Percentiles rank a stretch among this genome's conserved stretches.
These are phyloP conservation scores for Drosophila punjabiensis DNA, from an alignment of 1,140 invertebrate genomes.

Conservation along the genomic window DNA sequence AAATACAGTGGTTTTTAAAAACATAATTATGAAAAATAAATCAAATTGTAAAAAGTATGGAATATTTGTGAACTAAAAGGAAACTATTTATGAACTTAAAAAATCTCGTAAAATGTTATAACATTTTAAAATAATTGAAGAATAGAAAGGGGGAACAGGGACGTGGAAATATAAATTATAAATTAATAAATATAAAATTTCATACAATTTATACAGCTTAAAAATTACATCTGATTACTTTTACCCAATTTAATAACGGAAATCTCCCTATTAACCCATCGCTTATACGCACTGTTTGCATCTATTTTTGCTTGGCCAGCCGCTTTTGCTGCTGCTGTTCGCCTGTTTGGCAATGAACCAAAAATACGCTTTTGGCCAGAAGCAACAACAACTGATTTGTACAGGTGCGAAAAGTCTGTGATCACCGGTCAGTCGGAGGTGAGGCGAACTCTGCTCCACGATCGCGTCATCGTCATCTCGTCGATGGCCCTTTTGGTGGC, in stretches of 20 bases:
- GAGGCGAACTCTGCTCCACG: slow-evolving; percentile 19
- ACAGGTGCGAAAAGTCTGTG: slow-evolving; percentile 79
- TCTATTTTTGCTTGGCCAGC: slow-evolving; percentile 25
- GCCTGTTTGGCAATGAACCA: slow-evolving; percentile 77
- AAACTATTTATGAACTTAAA: background rate
- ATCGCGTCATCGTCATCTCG: slow-evolving; percentile 33
- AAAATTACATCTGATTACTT: slow-evolving; percentile 5
- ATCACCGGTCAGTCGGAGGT: slow-evolving; percentile 47
- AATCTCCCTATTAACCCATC: background rate
- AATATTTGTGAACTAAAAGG: background rate
- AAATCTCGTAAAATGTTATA: no score
- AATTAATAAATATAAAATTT: no score
- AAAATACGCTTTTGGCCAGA: slow-evolving; percentile 49
- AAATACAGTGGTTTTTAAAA: slow-evolving; percentile 5
- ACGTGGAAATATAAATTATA: no score
- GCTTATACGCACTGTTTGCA: slow-evolving; percentile 3
- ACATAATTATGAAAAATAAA: background rate
- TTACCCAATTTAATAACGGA: slow-evolving; percentile 5
- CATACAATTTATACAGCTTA: background rate
- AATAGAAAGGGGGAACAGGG: no score
- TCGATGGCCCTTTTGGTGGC: slow-evolving; percentile 50
- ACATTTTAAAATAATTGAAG: no score
- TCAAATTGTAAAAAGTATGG: background rate
- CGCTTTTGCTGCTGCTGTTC: slow-evolving; percentile 27
- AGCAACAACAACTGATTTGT: slow-evolving; percentile 69